Conservation (phyloP, 2,888 invertebrate genomes). For the Protodeltote pygarga region DNA sequence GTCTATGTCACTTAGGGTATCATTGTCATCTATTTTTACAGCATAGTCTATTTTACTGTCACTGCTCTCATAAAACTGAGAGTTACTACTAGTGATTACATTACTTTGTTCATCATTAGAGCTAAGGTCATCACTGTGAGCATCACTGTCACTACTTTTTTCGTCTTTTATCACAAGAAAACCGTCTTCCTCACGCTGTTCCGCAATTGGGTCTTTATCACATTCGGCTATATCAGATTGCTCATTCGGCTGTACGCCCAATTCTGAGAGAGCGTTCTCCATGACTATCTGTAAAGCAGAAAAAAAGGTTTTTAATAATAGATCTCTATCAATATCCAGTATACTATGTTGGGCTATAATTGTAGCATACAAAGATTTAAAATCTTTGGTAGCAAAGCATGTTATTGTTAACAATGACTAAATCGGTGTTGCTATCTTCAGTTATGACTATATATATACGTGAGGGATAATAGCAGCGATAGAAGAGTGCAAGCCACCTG, state of each 20-base stretch:
- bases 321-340: not conserved
- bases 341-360: not conserved
- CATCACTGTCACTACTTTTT: constrained; percentile 77
- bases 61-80: constrained; percentile 85
- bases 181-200: constrained; percentile 56
- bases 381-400: not conserved
- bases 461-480: constrained; percentile 29
- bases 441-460: constrained; percentile 30
- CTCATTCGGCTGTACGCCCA: constrained; percentile 37
- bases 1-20: constrained; percentile 84
- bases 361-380: not conserved
- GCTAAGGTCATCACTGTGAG: constrained; percentile 77
- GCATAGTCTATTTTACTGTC: constrained; percentile 83
- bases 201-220: constrained; percentile 45
- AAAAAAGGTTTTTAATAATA: not conserved
- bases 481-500: constrained; percentile 64
- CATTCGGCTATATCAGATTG: constrained; percentile 40
- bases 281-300: constrained; percentile 65
- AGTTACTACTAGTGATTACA: constrained; percentile 72
- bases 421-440: constrained; percentile 22
- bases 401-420: constrained; percentile 10
- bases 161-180: constrained; percentile 68
- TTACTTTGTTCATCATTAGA: constrained; percentile 78
- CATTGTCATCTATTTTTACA: constrained; percentile 82
- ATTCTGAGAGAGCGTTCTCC: constrained; percentile 53